These are phyloP conservation scores for Ectropis grisescens DNA, from an alignment of 1,140 invertebrate genomes.

Conservation along the genomic window DNA sequence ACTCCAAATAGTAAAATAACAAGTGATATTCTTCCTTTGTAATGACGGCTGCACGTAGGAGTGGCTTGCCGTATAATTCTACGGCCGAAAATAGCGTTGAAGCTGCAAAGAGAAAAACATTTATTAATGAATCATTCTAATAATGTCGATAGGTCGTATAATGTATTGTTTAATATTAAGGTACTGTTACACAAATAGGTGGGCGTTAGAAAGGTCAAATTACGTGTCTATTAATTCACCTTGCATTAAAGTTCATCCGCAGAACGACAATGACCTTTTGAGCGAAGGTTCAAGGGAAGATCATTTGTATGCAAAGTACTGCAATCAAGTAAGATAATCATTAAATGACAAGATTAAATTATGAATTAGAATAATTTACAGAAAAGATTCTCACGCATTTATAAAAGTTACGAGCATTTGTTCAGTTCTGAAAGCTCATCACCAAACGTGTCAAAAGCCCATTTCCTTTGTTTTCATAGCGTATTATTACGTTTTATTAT, in stretches of 20 bases:
- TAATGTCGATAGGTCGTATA: too few relatives aligned
- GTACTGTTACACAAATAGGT: conserved; percentile 6
- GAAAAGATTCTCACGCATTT: too few relatives aligned
- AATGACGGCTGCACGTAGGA: conserved; percentile 55
- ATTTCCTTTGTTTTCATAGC: too few relatives aligned
- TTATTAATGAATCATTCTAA: conserved; percentile 2
- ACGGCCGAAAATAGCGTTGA: conserved; percentile 57
- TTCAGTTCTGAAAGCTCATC: too few relatives aligned
- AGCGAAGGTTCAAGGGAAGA: background rate
- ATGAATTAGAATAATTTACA: too few relatives aligned
- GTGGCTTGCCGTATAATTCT: conserved; percentile 59
- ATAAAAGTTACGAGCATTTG: too few relatives aligned
- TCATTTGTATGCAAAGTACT: background rate
- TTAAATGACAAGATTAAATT: too few relatives aligned
- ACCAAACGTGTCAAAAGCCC: too few relatives aligned
- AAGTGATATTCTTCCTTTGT: conserved; percentile 61
- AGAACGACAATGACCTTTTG: conserved; percentile 24
- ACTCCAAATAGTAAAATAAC: conserved; percentile 61
- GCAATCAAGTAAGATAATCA: background rate
- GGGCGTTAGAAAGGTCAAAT: conserved; percentile 20
- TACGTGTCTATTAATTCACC: conserved; percentile 21
- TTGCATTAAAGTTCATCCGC: conserved; percentile 25
- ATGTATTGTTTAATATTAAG: too few relatives aligned
- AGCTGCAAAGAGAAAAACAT: conserved; percentile 43
- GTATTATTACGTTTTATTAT: too few relatives aligned